These are phyloP conservation scores for Kuschelorhynchus macadamiae DNA, from an alignment of 2,888 invertebrate genomes.

Conservation along the genomic window DNA sequence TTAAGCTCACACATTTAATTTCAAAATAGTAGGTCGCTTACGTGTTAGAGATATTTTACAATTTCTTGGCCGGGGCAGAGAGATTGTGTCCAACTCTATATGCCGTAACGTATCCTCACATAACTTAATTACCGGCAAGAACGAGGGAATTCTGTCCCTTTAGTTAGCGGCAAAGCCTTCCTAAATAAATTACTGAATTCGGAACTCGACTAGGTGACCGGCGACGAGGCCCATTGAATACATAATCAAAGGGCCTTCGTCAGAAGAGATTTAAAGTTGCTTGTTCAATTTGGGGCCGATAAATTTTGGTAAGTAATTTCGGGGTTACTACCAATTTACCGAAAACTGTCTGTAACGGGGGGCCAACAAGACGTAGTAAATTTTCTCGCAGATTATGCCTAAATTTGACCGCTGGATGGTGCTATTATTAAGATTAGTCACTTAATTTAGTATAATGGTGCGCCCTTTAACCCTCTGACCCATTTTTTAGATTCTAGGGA, in stretches of 20 bases:
- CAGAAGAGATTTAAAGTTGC: slow-evolving; percentile 62
- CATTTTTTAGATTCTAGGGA: too few relatives aligned
- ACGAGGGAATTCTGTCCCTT: slow-evolving; percentile 30
- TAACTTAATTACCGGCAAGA: slow-evolving; percentile 31
- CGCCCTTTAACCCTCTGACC: too few relatives aligned
- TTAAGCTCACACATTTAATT: too few relatives aligned
- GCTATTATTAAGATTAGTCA: slow-evolving; percentile 23
- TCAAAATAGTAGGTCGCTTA: too few relatives aligned
- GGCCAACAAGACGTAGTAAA: slow-evolving; percentile 25
- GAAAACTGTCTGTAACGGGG: slow-evolving; percentile 26
- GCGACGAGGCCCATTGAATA: slow-evolving; percentile 58
- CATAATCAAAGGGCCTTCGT: slow-evolving; percentile 61
- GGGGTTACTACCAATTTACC: slow-evolving; percentile 35
- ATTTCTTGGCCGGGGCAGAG: too few relatives aligned
- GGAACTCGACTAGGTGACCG: slow-evolving; percentile 53
- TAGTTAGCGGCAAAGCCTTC: slow-evolving; percentile 35
- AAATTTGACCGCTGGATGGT: slow-evolving; percentile 7
- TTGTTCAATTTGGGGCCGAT: slow-evolving; percentile 62
- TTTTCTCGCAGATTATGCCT: slow-evolving; percentile 20
- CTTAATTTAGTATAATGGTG: too few relatives aligned
- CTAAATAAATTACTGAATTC: slow-evolving; percentile 61
- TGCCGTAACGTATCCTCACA: slow-evolving; percentile 20
- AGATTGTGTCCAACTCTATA: too few relatives aligned
- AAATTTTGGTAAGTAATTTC: slow-evolving; percentile 67
- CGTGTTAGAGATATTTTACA: too few relatives aligned